Conservation (phyloP, 2,113 vertebrate genomes). For the Poeciliopsis turrubarensis region DNA sequence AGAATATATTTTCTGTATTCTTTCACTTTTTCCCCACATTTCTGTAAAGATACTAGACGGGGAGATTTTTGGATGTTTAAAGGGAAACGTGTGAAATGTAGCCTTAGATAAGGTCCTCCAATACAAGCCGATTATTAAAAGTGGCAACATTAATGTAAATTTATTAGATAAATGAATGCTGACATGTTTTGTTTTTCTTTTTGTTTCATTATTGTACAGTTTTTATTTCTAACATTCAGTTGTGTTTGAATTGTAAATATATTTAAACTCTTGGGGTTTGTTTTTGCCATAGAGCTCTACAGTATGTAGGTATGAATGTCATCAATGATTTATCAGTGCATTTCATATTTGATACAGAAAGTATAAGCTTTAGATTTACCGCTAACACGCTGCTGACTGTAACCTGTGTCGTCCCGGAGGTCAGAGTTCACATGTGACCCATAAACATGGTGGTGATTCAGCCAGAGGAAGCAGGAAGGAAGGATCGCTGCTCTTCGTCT, state of each 20-base stretch:
- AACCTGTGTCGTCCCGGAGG: neutral
- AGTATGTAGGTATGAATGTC: constrained; percentile 52
- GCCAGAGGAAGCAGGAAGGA: neutral
- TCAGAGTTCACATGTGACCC: constrained; percentile 19
- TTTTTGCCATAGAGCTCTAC: constrained; percentile 40
- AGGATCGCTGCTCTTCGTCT: constrained; percentile 1
- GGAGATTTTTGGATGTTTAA: constrained; percentile 46
- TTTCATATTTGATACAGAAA: constrained; percentile 33
- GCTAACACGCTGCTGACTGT: constrained; percentile 21
- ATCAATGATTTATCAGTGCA: constrained; percentile 18
- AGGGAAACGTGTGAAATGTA: constrained; percentile 48
- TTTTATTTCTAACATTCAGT: constrained; percentile 48
- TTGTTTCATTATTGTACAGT: constrained; percentile 59
- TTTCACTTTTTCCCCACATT: neutral
- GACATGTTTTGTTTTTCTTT: constrained; percentile 58
- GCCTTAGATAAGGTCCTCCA: constrained; percentile 49
- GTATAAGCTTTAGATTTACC: constrained; percentile 32
- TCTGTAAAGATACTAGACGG: neutral
- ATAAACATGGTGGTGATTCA: neutral
- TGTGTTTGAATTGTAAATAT: constrained; percentile 68
- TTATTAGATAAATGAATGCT: constrained; percentile 51
- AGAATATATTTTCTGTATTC: constrained; percentile 36
- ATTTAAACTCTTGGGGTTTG: constrained; percentile 36
- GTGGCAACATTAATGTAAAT: constrained; percentile 50
- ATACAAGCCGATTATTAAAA: constrained; percentile 16